Evolutionary conservation across 2,797 vertebrate genomes (phyloP).

Genomic region (Melanitta fusca): DNA sequence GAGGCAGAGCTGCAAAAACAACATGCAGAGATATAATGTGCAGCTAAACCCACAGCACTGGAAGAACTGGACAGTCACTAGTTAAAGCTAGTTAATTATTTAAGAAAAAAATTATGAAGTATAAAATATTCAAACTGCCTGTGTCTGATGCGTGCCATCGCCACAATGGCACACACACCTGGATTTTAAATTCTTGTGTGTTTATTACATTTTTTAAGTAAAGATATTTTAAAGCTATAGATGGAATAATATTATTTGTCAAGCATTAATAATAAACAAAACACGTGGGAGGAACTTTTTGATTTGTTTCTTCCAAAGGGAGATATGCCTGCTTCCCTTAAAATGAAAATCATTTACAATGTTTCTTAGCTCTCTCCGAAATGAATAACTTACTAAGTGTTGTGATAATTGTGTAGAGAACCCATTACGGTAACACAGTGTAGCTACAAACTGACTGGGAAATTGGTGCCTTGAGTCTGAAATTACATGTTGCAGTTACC

Average conservation of each 20-base stretch:
- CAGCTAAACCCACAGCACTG: not conserved
- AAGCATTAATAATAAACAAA: conserved; percentile 4
- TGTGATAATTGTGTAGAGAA: conserved; percentile 63
- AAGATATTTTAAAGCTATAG: not conserved
- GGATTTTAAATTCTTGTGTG: conserved; percentile 15
- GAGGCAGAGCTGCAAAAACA: not conserved
- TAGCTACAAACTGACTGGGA: conserved; percentile 76
- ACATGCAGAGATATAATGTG: not conserved
- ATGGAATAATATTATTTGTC: not conserved
- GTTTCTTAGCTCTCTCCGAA: not conserved
- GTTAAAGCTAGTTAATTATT: conserved; percentile 68
- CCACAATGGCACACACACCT: not conserved
- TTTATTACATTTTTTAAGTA: not conserved
- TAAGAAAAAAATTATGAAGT: conserved; percentile 51
- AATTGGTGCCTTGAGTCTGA: conserved; percentile 76
- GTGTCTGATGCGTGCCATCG: not conserved
- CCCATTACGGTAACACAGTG: conserved; percentile 41
- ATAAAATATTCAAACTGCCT: conserved; percentile 70
- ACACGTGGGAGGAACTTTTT: not conserved
- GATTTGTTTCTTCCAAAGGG: not conserved
- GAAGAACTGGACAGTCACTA: conserved; percentile 22
- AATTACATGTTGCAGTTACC: conserved; percentile 77
- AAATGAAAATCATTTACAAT: conserved; percentile 13
- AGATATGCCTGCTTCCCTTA: not conserved
- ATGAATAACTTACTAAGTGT: conserved; percentile 57